Percentiles rank a stretch among this genome's conserved stretches.
Conservation (phyloP, 2,113 vertebrate genomes). For the Isichthys henryi region DNA sequence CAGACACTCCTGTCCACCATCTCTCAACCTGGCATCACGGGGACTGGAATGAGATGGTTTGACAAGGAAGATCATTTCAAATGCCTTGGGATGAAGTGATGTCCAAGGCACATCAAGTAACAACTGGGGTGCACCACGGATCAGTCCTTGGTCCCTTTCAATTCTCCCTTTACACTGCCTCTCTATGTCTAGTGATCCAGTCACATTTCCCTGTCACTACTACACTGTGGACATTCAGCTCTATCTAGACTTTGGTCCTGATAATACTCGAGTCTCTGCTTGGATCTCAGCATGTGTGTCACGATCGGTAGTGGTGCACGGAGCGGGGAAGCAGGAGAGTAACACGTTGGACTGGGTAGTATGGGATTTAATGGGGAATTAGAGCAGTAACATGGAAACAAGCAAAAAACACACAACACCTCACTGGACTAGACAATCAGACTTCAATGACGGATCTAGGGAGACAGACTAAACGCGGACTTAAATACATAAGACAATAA, state of each 20-base stretch:
- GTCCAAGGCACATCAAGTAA: not conserved
- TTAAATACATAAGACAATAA: no score
- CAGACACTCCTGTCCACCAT: not conserved
- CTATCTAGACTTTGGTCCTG: not conserved
- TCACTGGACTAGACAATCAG: no score
- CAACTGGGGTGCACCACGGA: not conserved
- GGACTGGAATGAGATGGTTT: not conserved
- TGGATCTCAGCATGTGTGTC: not conserved
- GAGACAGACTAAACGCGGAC: no score
- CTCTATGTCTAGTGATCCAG: not conserved
- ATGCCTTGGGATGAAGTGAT: not conserved
- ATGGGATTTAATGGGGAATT: no score
- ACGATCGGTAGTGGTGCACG: no score
- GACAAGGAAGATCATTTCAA: not conserved
- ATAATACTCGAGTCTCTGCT: not conserved
- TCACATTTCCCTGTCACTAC: not conserved
- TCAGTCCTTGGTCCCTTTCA: not conserved
- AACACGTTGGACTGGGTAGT: no score
- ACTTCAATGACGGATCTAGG: no score
- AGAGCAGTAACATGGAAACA: no score
- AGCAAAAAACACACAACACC: no score
- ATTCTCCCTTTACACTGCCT: not conserved
- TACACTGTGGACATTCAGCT: not conserved
- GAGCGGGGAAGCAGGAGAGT: no score
- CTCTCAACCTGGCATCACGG: not conserved